Percentiles rank a stretch among this genome's conserved stretches.
Conservation (phyloP, 2,797 vertebrate genomes). For the Micropoecilia bifurca region DNA sequence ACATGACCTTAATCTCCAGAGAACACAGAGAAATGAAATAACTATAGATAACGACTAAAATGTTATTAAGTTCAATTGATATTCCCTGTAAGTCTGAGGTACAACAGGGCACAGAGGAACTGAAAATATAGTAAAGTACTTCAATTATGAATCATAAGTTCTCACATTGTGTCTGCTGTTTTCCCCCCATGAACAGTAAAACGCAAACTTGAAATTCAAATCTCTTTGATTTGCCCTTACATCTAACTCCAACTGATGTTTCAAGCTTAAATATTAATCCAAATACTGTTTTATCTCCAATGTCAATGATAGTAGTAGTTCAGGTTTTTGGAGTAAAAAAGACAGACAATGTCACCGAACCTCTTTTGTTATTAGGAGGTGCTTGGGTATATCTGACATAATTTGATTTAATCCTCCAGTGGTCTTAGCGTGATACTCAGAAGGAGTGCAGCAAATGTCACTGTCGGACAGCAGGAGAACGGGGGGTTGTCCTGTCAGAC, state of each 20-base stretch:
- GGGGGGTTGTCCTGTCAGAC: too few relatives aligned
- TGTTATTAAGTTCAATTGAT: slow-evolving; percentile 23
- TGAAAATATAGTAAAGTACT: not conserved
- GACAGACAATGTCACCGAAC: not conserved
- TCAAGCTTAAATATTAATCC: slow-evolving; percentile 40
- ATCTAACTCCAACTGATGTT: not conserved
- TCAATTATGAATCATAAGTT: not conserved
- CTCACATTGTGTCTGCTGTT: not conserved
- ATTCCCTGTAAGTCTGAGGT: not conserved
- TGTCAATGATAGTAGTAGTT: slow-evolving; percentile 23
- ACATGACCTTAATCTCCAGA: slow-evolving; percentile 8
- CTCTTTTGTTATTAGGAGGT: not conserved
- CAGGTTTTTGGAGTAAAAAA: slow-evolving; percentile 24
- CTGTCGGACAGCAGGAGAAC: too few relatives aligned
- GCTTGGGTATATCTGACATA: slow-evolving; percentile 3
- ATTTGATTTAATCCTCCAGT: slow-evolving; percentile 8
- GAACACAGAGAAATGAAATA: slow-evolving; percentile 3
- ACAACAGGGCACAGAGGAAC: slow-evolving; percentile 1
- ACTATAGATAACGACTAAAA: slow-evolving; percentile 14
- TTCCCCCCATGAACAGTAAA: not conserved
- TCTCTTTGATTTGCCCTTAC: slow-evolving; percentile 29
- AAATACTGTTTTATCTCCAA: slow-evolving; percentile 30
- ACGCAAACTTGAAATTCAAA: slow-evolving; percentile 11
- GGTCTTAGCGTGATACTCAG: too few relatives aligned
- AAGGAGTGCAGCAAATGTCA: too few relatives aligned